These are phyloP conservation scores for Eretmochelys imbricata DNA, from an alignment of 2,113 vertebrate genomes.

Conservation along the genomic window DNA sequence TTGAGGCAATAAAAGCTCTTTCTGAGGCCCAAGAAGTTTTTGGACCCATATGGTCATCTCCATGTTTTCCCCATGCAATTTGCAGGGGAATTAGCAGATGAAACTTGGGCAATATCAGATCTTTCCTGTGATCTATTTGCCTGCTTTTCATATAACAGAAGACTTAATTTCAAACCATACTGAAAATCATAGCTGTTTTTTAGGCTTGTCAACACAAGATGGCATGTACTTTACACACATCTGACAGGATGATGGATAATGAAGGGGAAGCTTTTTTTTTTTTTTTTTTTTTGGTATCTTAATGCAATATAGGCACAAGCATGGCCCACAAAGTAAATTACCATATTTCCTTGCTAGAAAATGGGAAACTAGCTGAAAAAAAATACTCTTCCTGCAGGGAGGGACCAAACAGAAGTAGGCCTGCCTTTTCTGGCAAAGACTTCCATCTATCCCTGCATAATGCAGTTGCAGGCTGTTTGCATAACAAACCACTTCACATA, in stretches of 20 bases:
- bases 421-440: neutral
- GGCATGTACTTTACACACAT: slow-evolving; percentile 77
- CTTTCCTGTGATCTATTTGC: neutral
- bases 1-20: neutral
- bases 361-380: neutral
- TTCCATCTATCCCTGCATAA: neutral
- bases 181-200: slow-evolving; percentile 64
- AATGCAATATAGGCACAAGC: neutral
- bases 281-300: neutral
- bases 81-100: neutral
- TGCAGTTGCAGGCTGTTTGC: neutral
- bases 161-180: neutral
- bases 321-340: neutral
- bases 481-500: neutral
- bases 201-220: slow-evolving; percentile 77
- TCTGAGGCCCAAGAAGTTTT: neutral
- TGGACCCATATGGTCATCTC: neutral
- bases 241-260: slow-evolving; percentile 70
- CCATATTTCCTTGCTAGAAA: neutral
- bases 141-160: neutral
- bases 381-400: neutral
- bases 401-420: neutral
- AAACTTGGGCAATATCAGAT: neutral
- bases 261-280: neutral
- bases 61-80: neutral